These are phyloP conservation scores for Cydia fagiglandana DNA, from an alignment of 1,140 invertebrate species.

Conservation along the genomic window DNA sequence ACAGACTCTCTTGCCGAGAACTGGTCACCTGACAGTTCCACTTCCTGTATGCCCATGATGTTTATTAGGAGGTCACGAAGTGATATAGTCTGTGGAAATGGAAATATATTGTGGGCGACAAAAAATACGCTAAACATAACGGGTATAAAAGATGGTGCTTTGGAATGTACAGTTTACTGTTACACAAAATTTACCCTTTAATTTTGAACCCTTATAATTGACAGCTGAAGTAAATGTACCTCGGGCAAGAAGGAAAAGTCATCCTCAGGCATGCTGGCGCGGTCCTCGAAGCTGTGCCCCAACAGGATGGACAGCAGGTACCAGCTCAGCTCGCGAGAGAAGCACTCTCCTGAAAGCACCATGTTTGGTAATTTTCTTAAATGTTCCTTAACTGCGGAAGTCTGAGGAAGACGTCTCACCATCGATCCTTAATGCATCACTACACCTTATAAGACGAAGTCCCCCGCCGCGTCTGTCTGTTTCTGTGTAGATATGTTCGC, in stretches of 20 bases:
- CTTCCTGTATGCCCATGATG: conserved; percentile 60
- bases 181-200: too few species aligned
- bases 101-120: background rate
- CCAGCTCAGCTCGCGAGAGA: conserved; percentile 56
- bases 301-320: conserved; percentile 63
- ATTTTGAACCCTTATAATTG: too few species aligned
- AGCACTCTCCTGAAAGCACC: conserved; percentile 55
- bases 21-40: conserved; percentile 53
- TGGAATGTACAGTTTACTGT: too few species aligned
- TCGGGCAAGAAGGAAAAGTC: conserved; percentile 66
- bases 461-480: too few species aligned
- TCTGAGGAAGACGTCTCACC: background rate
- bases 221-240: conserved; percentile 39
- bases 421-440: too few species aligned
- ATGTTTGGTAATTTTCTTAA: background rate
- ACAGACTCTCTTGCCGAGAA: conserved; percentile 47
- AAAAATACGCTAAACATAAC: too few species aligned
- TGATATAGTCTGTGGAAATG: conserved; percentile 52
- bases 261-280: conserved; percentile 44
- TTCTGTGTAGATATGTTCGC: too few species aligned
- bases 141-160: too few species aligned
- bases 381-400: background rate
- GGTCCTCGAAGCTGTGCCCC: conserved; percentile 61
- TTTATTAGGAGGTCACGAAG: conserved; percentile 52
- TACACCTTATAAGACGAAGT: too few species aligned